Percentiles rank a stretch among this genome's conserved stretches.
Conservation (phyloP, 2,888 invertebrate species). For the Platycheirus albimanus region DNA sequence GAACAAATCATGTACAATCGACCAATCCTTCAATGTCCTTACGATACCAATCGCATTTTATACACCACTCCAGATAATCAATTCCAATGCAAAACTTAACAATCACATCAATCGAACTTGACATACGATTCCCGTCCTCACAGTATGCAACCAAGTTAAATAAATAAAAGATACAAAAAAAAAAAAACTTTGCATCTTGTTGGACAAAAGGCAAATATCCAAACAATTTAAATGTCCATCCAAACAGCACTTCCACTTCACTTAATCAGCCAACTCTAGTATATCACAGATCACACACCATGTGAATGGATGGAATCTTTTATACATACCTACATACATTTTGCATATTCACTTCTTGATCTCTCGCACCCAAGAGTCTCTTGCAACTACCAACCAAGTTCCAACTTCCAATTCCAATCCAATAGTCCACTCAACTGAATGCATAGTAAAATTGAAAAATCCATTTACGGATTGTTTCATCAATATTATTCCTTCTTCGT, state of each 20-base stretch:
- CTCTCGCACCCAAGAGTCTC: background rate
- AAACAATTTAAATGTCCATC: conserved; percentile 57
- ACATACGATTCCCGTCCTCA: conserved; percentile 42
- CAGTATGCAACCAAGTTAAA: conserved; percentile 12
- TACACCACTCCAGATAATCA: background rate
- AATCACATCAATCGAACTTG: conserved; percentile 39
- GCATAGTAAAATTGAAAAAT: conserved; percentile 73
- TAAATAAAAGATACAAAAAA: background rate
- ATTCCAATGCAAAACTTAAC: background rate
- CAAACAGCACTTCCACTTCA: conserved; percentile 37
- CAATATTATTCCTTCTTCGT: conserved; percentile 71
- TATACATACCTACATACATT: conserved; percentile 24
- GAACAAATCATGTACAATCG: too few relatives aligned
- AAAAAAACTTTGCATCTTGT: conserved; percentile 25
- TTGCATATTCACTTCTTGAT: conserved; percentile 5
- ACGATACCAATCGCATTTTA: too few relatives aligned
- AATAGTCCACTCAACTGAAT: conserved; percentile 29
- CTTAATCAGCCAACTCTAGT: conserved; percentile 12
- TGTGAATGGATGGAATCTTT: conserved; percentile 30
- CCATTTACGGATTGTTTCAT: conserved; percentile 74
- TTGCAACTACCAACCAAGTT: background rate
- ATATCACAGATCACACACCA: conserved; percentile 41
- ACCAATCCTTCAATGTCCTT: too few relatives aligned
- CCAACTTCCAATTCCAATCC: too few relatives aligned
- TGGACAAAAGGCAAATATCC: conserved; percentile 42